Evolutionary conservation across 1,140 invertebrate species (phyloP).

Genomic region (Hermetia illucens): DNA sequence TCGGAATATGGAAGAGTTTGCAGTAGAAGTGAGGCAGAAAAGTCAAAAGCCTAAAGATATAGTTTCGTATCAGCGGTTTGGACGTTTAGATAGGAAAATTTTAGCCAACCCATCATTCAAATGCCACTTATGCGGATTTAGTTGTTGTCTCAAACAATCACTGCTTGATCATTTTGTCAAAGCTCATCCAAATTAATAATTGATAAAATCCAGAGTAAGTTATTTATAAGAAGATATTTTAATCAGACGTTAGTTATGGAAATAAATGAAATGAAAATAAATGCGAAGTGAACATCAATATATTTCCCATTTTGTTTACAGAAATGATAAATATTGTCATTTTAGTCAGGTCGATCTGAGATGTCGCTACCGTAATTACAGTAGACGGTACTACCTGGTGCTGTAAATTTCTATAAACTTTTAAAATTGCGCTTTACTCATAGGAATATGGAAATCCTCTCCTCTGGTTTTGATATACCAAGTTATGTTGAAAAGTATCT

Average conservation of each 20-base stretch:
- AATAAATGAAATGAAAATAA: too few relatives aligned
- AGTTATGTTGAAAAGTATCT: too few relatives aligned
- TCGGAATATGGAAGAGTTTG: too few relatives aligned
- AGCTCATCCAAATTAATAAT: slow-evolving; percentile 8
- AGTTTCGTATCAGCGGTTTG: slow-evolving; percentile 10
- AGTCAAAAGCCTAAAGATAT: neutral
- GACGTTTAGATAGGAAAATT: slow-evolving; percentile 7
- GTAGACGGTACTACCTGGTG: slow-evolving; percentile 31
- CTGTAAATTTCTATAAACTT: slow-evolving; percentile 14
- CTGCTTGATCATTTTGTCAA: slow-evolving; percentile 8
- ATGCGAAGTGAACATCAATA: too few relatives aligned
- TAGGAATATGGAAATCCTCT: too few relatives aligned
- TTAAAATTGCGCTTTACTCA: too few relatives aligned
- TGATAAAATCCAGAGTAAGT: neutral
- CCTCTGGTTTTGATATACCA: too few relatives aligned
- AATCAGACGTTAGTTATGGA: too few relatives aligned
- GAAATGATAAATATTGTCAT: too few relatives aligned
- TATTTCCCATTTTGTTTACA: too few relatives aligned
- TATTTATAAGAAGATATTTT: too few relatives aligned
- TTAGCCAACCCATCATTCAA: slow-evolving; percentile 7
- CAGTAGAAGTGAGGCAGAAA: too few relatives aligned
- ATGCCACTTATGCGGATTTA: slow-evolving; percentile 11
- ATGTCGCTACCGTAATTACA: slow-evolving; percentile 27
- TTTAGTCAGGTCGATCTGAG: slow-evolving; percentile 23
- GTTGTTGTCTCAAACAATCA: slow-evolving; percentile 7